A percentile compares a stretch with the other conserved stretches of the same genome.
Conservation (phyloP, 2,888 invertebrate genomes). For the Nephrocerus scutellatus region DNA sequence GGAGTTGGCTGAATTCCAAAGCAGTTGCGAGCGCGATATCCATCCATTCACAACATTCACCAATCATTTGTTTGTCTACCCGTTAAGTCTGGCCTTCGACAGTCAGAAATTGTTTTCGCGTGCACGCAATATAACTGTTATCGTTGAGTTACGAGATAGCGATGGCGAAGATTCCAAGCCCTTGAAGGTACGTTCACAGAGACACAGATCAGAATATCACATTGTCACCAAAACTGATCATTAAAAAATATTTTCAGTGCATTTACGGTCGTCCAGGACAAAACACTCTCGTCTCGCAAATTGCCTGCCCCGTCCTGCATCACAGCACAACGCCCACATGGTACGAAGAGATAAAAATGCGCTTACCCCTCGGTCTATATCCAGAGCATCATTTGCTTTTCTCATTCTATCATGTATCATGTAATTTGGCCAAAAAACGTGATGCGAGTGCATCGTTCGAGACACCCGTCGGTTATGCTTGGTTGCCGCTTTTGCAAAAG, state of each 20-base stretch:
- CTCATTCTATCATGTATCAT: conserved; percentile 92
- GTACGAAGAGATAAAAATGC: conserved; percentile 90
- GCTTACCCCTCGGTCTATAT: conserved; percentile 77
- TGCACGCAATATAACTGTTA: conserved; percentile 90
- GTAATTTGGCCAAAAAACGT: conserved; percentile 74
- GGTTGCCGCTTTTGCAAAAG: conserved; percentile 80
- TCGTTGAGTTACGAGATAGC: conserved; percentile 77
- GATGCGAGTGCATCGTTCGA: conserved; percentile 62
- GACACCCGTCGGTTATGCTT: conserved; percentile 87
- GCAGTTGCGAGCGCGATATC: conserved; percentile 58
- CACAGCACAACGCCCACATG: conserved; percentile 85
- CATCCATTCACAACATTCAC: conserved; percentile 77
- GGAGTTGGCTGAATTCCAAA: conserved; percentile 78
- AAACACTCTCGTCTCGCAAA: conserved; percentile 58
- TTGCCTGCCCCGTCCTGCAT: conserved; percentile 75
- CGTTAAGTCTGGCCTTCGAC: conserved; percentile 77
- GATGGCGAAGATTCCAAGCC: conserved; percentile 67
- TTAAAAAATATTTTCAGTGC: conserved; percentile 49
- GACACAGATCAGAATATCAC: not conserved
- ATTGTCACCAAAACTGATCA: not conserved
- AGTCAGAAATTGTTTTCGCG: conserved; percentile 85
- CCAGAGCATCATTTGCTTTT: conserved; percentile 87
- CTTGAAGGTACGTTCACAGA: conserved; percentile 57
- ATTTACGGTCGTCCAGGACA: conserved; percentile 68
- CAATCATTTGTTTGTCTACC: conserved; percentile 91